phyloP scores from a whole-genome alignment of 2,797 vertebrate genomes.

The Liparis tanakae region DNA sequence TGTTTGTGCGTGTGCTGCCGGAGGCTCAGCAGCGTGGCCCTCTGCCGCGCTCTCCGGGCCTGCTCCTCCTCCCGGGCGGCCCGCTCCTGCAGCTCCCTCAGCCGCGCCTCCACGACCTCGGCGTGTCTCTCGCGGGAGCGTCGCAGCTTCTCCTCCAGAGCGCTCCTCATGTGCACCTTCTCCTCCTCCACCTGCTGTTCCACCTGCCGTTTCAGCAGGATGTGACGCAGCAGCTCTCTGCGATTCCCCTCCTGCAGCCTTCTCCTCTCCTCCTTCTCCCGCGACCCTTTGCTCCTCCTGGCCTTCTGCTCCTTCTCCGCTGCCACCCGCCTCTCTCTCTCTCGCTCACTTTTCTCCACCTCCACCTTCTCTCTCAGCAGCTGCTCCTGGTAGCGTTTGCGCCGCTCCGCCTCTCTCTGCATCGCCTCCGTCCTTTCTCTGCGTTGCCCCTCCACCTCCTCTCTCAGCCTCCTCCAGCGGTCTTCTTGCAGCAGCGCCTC shows the following conservation, averaged over 20 bases:
- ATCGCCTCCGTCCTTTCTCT: constrained; percentile 49
- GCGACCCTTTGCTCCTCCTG: constrained; percentile 58
- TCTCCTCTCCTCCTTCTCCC: constrained; percentile 55
- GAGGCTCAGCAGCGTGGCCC: constrained; percentile 53
- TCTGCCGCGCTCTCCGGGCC: constrained; percentile 62
- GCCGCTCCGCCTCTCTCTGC: constrained; percentile 54
- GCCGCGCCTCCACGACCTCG: constrained; percentile 51
- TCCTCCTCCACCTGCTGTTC: constrained; percentile 78
- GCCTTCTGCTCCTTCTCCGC: constrained; percentile 66
- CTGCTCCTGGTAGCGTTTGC: constrained; percentile 73
- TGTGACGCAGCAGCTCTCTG: constrained; percentile 76
- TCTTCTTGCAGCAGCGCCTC: constrained; percentile 63
- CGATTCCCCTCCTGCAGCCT: constrained; percentile 75
- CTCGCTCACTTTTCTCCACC: constrained; percentile 48
- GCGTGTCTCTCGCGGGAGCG: constrained; percentile 52
- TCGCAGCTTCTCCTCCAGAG: constrained; percentile 72
- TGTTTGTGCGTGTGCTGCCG: constrained; percentile 69
- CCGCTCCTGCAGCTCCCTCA: constrained; percentile 66
- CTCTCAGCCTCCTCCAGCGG: constrained; percentile 64
- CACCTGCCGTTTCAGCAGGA: constrained; percentile 77
- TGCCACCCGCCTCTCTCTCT: constrained; percentile 58
- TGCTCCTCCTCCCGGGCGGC: constrained; percentile 71
- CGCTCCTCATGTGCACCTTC: constrained; percentile 66
- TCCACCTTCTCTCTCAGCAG: constrained; percentile 64
- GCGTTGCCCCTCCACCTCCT: constrained; percentile 68